phyloP scores from a whole-genome alignment of 2,888 invertebrate species.

The Macaria liturata region DNA sequence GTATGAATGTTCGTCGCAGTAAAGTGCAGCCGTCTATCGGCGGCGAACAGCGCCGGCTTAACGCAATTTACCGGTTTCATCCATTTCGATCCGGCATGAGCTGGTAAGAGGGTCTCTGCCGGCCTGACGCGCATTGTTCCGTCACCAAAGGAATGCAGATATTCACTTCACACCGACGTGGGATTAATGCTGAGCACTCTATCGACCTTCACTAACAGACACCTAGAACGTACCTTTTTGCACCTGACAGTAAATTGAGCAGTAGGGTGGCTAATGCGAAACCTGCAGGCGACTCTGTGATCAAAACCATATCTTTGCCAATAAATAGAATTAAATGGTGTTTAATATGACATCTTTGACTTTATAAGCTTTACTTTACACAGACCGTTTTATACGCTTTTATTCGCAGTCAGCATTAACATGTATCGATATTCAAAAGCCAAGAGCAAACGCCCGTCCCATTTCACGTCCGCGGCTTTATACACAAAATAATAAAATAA shows the following conservation, averaged over 20 bases:
- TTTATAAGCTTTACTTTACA: no score
- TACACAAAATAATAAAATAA: conserved; percentile 1
- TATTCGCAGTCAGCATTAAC: no score
- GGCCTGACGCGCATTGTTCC: conserved; percentile 39
- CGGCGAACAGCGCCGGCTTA: conserved; percentile 48
- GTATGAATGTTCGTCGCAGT: conserved; percentile 18
- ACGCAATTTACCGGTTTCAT: conserved; percentile 54
- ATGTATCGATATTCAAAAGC: no score
- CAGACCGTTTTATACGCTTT: no score
- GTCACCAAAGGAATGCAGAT: conserved; percentile 29
- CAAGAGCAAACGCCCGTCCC: no score
- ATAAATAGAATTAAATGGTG: no score
- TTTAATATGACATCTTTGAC: no score
- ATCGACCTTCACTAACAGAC: background rate
- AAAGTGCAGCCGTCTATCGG: conserved; percentile 53
- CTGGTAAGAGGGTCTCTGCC: conserved; percentile 43
- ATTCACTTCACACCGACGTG: conserved; percentile 18
- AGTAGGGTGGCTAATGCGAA: no score
- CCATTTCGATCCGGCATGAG: conserved; percentile 46
- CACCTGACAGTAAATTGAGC: no score
- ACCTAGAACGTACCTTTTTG: no score
- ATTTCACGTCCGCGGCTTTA: background rate
- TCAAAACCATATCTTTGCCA: no score
- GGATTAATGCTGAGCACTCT: conserved; percentile 8
- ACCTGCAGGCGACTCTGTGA: no score